Base-by-base conservation (phyloP, 2,797 vertebrate species). In the Acanthopagrus latus region DNA sequence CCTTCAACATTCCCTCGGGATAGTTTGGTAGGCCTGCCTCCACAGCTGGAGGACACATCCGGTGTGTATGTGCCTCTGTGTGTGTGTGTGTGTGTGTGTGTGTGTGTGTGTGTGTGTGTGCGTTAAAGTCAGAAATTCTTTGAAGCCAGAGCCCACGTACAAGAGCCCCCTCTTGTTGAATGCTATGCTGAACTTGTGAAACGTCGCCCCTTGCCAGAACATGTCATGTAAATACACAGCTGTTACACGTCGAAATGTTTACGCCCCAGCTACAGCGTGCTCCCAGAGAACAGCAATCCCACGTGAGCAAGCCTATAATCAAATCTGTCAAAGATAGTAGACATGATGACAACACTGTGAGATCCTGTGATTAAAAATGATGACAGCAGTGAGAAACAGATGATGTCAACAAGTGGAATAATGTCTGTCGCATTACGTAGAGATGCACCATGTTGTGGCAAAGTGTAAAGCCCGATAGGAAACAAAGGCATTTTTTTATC, bases 31-130 rank as follows among this genome's bases (percentile, higher is more conserved):
- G 75, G 72, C 59, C 76, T 72, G 78, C 83, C 78, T 86, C 79
- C 87, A 91, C 90, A 93, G 91, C 90, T 93, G 90, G 90, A 87
- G 79, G 71, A 79, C 2, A 84, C 84, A 86, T 93, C 89, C 87
- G 86, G 63, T 64, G 51, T 71, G 59, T 48, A 52, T 51, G 76
- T 59, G 60, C 51, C 67, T 58, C 60, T 48, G 62, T 62, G 29
- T 51, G 29, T n/a, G n/a, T n/a, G n/a, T n/a, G 52, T 56, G 65
- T 50, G 73, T n/a, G 38, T 52, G 64, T 33, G 58, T 14, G 69
- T 43, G 56, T 50, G 27, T 29, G 27, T 7, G 29, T 8, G 7
- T 13, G 41, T 43, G 71, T 50, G 47, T 69, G 27, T 76, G 55
- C 71, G 59, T 55, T 29, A 54, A 58, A 65, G 14, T 4, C 43